These are phyloP conservation scores for Patella vulgata DNA, from an alignment of 1,140 invertebrate genomes.

Conservation along the genomic window DNA sequence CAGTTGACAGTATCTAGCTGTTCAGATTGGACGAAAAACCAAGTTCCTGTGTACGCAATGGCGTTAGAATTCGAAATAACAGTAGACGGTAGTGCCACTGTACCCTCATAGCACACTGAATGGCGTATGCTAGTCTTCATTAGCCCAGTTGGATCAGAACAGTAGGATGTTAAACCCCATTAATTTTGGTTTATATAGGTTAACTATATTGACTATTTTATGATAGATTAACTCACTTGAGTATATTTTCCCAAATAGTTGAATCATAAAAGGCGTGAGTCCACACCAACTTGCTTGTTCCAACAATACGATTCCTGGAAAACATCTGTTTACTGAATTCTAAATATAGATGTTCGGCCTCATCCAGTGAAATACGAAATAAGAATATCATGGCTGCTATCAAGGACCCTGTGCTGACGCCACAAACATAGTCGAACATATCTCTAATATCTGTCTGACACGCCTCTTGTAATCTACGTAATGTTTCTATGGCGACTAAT, in stretches of 20 bases:
- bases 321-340: constrained; percentile 79
- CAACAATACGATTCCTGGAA: constrained; percentile 76
- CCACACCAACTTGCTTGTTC: constrained; percentile 83
- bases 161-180: too few species aligned
- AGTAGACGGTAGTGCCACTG: too few species aligned
- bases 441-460: constrained; percentile 70
- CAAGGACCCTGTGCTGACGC: constrained; percentile 84
- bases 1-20: too few species aligned
- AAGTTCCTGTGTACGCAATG: too few species aligned
- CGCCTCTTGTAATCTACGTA: constrained; percentile 77
- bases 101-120: too few species aligned
- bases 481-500: constrained; percentile 82
- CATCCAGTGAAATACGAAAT: constrained; percentile 71
- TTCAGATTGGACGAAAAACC: too few species aligned
- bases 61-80: too few species aligned
- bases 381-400: constrained; percentile 64
- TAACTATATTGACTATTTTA: background rate
- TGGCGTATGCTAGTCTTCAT: too few species aligned
- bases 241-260: constrained; percentile 82
- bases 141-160: too few species aligned
- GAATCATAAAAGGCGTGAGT: constrained; percentile 93
- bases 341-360: constrained; percentile 76
- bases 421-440: constrained; percentile 89
- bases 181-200: too few species aligned
- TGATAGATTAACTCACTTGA: constrained; percentile 70